Conservation (phyloP, 2,888 invertebrate genomes). For the Perdita meconis region DNA sequence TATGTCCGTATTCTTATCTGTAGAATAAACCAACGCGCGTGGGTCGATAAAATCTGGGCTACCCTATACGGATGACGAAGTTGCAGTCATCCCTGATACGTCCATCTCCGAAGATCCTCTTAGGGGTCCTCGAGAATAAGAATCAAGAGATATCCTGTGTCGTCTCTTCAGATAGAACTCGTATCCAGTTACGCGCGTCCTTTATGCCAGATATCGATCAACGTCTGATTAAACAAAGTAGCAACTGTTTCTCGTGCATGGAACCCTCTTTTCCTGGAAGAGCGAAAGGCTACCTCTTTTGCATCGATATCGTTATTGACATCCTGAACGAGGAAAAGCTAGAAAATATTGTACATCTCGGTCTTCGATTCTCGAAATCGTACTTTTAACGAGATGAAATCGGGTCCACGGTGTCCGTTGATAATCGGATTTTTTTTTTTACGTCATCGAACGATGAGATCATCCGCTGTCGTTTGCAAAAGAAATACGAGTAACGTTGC, state of each 20-base stretch:
- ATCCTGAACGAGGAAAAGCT: neutral
- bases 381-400: too few species aligned
- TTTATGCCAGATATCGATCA: slow-evolving; percentile 33
- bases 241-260: neutral
- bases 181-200: slow-evolving; percentile 3
- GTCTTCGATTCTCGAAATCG: neutral
- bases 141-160: slow-evolving; percentile 32
- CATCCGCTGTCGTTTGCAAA: slow-evolving; percentile 9
- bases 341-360: neutral
- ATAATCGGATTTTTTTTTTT: slow-evolving; percentile 17
- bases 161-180: neutral
- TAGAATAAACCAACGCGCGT: too few species aligned
- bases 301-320: neutral
- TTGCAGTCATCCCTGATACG: neutral
- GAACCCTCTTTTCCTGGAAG: neutral
- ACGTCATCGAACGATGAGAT: slow-evolving; percentile 37
- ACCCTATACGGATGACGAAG: slow-evolving; percentile 6
- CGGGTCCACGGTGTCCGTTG: too few species aligned
- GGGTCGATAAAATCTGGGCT: neutral
- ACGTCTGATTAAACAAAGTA: slow-evolving; percentile 19
- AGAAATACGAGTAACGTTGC: slow-evolving; percentile 23
- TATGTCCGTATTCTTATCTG: too few species aligned
- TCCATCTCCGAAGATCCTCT: slow-evolving; percentile 24
- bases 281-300: too few species aligned
- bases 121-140: slow-evolving; percentile 30